Evolutionary conservation across 2,797 vertebrate species (phyloP).

Genomic region (Takifugu ocellatus): DNA sequence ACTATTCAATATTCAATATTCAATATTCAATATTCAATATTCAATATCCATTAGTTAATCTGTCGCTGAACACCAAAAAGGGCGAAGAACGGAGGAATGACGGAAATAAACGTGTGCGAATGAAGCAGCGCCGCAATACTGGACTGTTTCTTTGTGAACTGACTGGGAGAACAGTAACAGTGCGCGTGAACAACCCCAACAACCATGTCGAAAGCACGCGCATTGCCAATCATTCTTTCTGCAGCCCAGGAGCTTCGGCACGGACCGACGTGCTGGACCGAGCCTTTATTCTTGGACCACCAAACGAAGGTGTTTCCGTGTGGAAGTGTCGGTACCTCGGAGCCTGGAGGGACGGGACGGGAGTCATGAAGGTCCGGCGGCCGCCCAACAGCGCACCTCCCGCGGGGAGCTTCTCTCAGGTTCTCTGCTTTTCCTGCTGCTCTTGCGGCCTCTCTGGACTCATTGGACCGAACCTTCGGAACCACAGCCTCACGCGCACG

Average conservation of each 20-base stretch:
- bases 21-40: no score
- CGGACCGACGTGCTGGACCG: no score
- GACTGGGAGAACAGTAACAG: neutral
- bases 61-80: no score
- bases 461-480: slow-evolving; percentile 17
- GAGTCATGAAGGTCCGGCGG: slow-evolving; percentile 42
- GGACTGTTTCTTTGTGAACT: no score
- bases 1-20: no score
- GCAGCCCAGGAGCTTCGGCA: neutral
- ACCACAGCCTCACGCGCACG: neutral
- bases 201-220: neutral
- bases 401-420: slow-evolving; percentile 17
- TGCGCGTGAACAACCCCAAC: neutral
- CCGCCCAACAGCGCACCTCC: slow-evolving; percentile 14
- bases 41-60: no score
- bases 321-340: slow-evolving; percentile 32
- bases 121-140: no score
- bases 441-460: slow-evolving; percentile 12
- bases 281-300: neutral
- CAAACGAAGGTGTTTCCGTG: neutral
- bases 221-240: no score
- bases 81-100: no score
- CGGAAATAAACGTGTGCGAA: no score
- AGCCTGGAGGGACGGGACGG: slow-evolving; percentile 10
- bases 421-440: slow-evolving; percentile 6